Evolutionary conservation across 2,113 vertebrate species (phyloP), one percentile per base, ranked within the genome.

Genomic region (Caranx melampygus): DNA sequence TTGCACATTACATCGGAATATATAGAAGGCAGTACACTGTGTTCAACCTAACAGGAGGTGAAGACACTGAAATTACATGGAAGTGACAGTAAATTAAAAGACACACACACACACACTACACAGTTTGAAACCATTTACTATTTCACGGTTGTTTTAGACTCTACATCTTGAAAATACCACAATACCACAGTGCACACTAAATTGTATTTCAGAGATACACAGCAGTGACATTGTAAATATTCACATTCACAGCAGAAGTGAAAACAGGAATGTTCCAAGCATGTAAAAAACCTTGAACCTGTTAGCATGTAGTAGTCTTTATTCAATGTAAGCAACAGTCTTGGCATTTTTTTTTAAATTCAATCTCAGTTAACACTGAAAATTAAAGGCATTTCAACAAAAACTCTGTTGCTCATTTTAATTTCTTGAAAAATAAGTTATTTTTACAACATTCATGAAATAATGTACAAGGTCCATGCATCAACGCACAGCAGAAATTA

Each of bases 401-500:
- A 91, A 89, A 82, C 35, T 40, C 75, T 83, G 87, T 91, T 93
- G 92, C 92, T 91, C 21, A 67, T 90, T 88, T 87, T 77, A 88
- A 88, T 86, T 95, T 94, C 95, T 96, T 94, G 96, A 95, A 96
- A 97, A 95, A 94, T 93, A 96, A 91, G 75, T 90, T 87, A 91
- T 95, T 95, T 95, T 95, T 96, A 97, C 96, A 95, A 97, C 96
- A 97, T 95, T 95, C 95, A 96, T 96, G 95, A 97, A 98, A 96
- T 96, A 96, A 95, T 95, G 94, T 96, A 97, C 95, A 96, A 94
- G 93, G 95, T 95, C 95, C 91, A 95, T 95, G 96, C 95, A 96
- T 94, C 94, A 94, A 93, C 83, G 94, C 95, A 96, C 93, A 96
- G 94, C 95, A 96, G 95, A 86, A 81, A 87, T 93, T 76, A 89